phyloP scores from a whole-genome alignment of 2,113 vertebrate species.

The Microcebus murinus region DNA sequence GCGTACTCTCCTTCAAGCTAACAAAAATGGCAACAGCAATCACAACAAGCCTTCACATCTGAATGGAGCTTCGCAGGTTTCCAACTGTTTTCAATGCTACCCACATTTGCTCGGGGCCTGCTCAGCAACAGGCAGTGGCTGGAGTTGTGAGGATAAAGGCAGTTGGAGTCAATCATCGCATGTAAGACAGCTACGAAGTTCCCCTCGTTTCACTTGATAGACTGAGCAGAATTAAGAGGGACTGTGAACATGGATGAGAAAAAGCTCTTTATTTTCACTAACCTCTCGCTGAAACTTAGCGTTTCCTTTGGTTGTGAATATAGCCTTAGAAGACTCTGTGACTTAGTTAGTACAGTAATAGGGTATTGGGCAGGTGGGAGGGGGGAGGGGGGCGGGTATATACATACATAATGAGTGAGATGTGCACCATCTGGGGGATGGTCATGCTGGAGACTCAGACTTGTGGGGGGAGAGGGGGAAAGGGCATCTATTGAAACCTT shows the following conservation, averaged over 20 bases:
- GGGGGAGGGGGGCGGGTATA: no score
- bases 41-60: not conserved
- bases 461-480: no score
- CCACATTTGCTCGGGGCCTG: not conserved
- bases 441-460: no score
- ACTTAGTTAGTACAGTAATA: no score
- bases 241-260: not conserved
- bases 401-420: no score
- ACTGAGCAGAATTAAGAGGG: not conserved
- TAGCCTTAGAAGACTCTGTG: not conserved
- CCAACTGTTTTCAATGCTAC: not conserved
- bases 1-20: not conserved
- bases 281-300: not conserved
- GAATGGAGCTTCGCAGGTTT: not conserved
- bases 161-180: not conserved
- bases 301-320: not conserved
- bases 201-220: not conserved
- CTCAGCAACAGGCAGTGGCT: not conserved
- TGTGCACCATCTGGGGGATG: no score
- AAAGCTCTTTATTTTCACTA: not conserved
- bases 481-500: no score
- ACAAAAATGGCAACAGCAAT: not conserved
- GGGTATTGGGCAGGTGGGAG: no score
- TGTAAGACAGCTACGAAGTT: not conserved
- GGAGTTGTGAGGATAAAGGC: not conserved